phyloP scores from a whole-genome alignment of 2,113 vertebrate species.

The Caretta caretta region DNA sequence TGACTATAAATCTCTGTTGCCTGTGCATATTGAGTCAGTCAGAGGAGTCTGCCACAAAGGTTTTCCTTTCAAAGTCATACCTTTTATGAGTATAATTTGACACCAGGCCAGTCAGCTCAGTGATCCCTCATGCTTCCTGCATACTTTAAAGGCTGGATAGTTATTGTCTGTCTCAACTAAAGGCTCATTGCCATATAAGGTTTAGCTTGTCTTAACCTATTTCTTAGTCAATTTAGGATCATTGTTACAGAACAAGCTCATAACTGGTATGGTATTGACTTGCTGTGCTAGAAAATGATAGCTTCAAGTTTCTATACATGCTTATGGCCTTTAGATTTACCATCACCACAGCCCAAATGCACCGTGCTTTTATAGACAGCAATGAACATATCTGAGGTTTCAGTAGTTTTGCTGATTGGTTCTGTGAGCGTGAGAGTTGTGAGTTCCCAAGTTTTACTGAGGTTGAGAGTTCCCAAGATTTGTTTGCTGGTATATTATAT shows the following conservation, averaged over 20 bases:
- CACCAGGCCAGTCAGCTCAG: conserved; percentile 52
- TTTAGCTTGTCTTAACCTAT: conserved; percentile 5
- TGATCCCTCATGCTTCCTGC: conserved; percentile 53
- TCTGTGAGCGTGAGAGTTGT: background rate
- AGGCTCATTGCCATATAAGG: conserved; percentile 73
- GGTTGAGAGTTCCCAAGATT: background rate
- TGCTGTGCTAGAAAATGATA: background rate
- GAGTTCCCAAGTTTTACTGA: background rate
- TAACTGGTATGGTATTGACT: background rate
- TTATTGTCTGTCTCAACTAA: conserved; percentile 54
- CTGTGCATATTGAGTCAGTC: conserved; percentile 12
- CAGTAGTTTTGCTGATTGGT: background rate
- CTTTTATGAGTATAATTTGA: conserved; percentile 67
- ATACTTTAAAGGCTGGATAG: conserved; percentile 64
- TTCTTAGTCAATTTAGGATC: background rate
- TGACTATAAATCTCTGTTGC: conserved; percentile 31
- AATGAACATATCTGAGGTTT: background rate
- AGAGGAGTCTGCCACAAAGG: conserved; percentile 48
- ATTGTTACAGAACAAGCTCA: conserved; percentile 23
- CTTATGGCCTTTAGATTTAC: background rate
- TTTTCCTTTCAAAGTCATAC: conserved; percentile 79
- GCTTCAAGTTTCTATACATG: background rate
- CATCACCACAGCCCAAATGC: background rate
- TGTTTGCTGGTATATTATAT: background rate
- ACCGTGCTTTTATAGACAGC: background rate